These are phyloP conservation scores for Thamnaconus septentrionalis DNA, from an alignment of 2,113 vertebrate genomes.

Conservation along the genomic window DNA sequence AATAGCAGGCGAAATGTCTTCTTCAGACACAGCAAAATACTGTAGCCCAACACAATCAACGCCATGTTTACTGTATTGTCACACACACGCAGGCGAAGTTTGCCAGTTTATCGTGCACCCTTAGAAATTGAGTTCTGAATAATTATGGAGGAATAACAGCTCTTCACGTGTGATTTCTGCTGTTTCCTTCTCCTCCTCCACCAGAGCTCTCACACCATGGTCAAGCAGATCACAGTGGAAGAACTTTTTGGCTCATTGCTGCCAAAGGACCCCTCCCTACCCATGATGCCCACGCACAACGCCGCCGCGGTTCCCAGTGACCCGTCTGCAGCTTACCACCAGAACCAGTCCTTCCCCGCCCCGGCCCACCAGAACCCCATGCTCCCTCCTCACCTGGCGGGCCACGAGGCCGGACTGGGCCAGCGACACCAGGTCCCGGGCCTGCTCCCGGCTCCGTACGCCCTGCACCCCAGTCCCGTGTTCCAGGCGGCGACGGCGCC, in stretches of 20 bases:
- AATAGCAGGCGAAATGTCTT: too few species aligned
- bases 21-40: too few species aligned
- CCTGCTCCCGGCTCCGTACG: conserved; percentile 77
- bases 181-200: conserved; percentile 5
- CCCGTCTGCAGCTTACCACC: conserved; percentile 68
- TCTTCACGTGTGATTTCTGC: background rate
- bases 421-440: conserved; percentile 76
- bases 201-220: conserved; percentile 81
- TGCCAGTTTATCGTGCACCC: too few species aligned
- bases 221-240: conserved; percentile 97
- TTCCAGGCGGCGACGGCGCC: conserved; percentile 78
- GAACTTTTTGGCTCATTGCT: conserved; percentile 93
- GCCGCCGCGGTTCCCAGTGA: conserved; percentile 52
- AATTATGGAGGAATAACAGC: too few species aligned
- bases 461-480: conserved; percentile 74
- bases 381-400: conserved; percentile 69
- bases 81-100: too few species aligned
- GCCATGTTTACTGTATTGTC: too few species aligned
- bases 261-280: conserved; percentile 83
- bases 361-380: conserved; percentile 79
- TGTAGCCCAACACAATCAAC: too few species aligned
- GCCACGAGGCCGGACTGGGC: conserved; percentile 65
- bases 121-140: too few species aligned
- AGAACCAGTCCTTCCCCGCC: conserved; percentile 74
- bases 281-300: conserved; percentile 67